A percentile compares a stretch with the other conserved stretches of the same genome.
phyloP scores from a whole-genome alignment of 2,888 invertebrate genomes.

The Rhogogaster chlorosoma region DNA sequence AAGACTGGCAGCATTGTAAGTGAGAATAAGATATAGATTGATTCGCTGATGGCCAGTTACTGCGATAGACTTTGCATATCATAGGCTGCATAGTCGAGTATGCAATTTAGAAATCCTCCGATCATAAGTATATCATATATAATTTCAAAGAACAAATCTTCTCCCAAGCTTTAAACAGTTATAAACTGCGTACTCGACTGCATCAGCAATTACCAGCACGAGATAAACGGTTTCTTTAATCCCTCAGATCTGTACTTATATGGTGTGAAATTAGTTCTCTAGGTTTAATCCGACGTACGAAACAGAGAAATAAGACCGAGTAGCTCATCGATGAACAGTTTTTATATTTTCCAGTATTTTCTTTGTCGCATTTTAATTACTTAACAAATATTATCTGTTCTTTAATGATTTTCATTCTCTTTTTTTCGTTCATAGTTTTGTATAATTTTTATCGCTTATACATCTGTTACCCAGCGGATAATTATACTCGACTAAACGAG shows the following conservation, averaged over 20 bases:
- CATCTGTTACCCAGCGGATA: not conserved
- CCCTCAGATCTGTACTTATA: constrained; percentile 28
- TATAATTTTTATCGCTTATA: not conserved
- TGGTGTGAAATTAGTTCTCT: constrained; percentile 35
- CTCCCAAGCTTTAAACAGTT: not conserved
- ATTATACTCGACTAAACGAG: not conserved
- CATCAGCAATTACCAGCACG: constrained; percentile 36
- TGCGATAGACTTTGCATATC: constrained; percentile 47
- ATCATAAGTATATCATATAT: not conserved
- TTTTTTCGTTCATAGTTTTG: constrained; percentile 9
- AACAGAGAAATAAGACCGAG: not conserved
- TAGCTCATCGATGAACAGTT: constrained; percentile 24
- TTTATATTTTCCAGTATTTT: not conserved
- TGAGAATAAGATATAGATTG: constrained; percentile 69
- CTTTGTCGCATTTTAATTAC: not conserved
- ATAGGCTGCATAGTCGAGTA: constrained; percentile 44
- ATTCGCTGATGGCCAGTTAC: constrained; percentile 51
- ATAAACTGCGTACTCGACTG: constrained; percentile 31
- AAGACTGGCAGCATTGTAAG: constrained; percentile 86
- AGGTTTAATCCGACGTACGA: not conserved
- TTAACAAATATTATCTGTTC: constrained; percentile 14
- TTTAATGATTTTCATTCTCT: not conserved
- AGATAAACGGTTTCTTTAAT: constrained; percentile 29
- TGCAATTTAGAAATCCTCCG: not conserved
- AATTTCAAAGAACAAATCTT: not conserved